A percentile compares a stretch with the other conserved stretches of the same genome.
These are phyloP conservation scores for Drosophila lacertosa DNA, from an alignment of 1,140 invertebrate species.

Conservation along the genomic window DNA sequence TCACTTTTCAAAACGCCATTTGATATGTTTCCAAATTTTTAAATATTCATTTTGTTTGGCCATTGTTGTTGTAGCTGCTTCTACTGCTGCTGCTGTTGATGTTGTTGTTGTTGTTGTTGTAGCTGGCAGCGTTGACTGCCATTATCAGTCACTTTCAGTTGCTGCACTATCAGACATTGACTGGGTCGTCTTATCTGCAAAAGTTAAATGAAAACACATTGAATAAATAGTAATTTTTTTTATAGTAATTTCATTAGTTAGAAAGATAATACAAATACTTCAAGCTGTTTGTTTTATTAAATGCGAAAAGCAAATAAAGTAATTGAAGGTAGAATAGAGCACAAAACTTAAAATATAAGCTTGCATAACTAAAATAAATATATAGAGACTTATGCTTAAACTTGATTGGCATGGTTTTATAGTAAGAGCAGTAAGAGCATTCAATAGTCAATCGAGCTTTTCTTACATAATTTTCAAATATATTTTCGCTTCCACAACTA, in stretches of 20 bases:
- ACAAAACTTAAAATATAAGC: no score
- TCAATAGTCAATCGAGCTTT: slow-evolving; percentile 1
- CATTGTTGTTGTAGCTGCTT: slow-evolving; percentile 53
- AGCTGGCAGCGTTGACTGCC: slow-evolving; percentile 21
- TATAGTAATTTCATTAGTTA: no score
- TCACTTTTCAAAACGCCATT: slow-evolving; percentile 78
- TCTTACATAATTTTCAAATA: slow-evolving; percentile 14
- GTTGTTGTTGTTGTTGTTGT: slow-evolving; percentile 8
- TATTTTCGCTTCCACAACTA: slow-evolving; percentile 30
- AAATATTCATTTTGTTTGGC: slow-evolving; percentile 75
- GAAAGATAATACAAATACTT: slow-evolving; percentile 42
- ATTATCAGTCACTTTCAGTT: slow-evolving; percentile 61
- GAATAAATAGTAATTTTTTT: slow-evolving; percentile 35
- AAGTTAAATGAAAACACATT: slow-evolving; percentile 30
- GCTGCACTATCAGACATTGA: slow-evolving; percentile 68
- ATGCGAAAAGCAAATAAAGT: no score
- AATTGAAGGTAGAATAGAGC: no score
- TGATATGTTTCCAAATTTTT: slow-evolving; percentile 84
- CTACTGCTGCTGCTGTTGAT: slow-evolving; percentile 8
- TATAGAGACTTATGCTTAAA: no score
- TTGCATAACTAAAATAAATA: not conserved
- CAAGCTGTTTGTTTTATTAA: slow-evolving; percentile 10
- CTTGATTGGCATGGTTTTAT: no score
- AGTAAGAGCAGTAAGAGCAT: slow-evolving; percentile 1
- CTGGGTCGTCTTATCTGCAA: slow-evolving; percentile 68